Evolutionary conservation across 1,140 invertebrate species (phyloP).

Genomic region (Conopomorpha cramerella): DNA sequence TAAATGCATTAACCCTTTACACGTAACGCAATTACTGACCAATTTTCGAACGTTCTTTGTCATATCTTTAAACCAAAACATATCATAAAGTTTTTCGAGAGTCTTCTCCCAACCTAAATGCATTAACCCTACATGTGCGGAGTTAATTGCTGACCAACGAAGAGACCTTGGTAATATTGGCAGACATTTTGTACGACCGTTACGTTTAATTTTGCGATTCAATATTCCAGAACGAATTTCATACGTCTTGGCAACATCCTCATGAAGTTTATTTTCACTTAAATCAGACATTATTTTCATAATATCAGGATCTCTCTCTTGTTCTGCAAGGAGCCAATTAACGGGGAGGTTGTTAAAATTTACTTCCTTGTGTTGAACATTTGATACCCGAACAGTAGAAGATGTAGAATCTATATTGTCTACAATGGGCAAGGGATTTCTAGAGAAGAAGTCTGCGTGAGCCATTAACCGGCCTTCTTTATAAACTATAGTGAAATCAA

Average conservation of each 20-base stretch:
- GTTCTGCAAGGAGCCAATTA: no score
- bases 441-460: conserved; percentile 1
- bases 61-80: conserved; percentile 2
- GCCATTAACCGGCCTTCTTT: conserved; percentile 1
- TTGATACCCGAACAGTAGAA: no score
- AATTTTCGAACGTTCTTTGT: conserved; percentile 1
- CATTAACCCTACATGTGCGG: neutral
- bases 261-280: no score
- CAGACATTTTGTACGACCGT: neutral
- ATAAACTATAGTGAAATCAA: conserved; percentile 2
- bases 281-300: no score
- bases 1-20: no score
- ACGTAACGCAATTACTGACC: no score
- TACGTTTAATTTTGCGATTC: neutral
- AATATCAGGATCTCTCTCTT: no score
- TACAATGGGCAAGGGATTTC: neutral
- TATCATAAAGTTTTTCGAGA: conserved; percentile 1
- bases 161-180: conserved; percentile 1
- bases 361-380: no score
- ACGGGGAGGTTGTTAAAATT: no score
- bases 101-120: conserved; percentile 3
- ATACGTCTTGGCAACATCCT: neutral
- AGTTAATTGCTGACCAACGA: conserved; percentile 2
- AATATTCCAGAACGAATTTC: neutral
- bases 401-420: no score